Percentiles rank a stretch among this genome's conserved stretches.
phyloP scores from a whole-genome alignment of 2,888 invertebrate genomes.

The Cheilosia vulpina region DNA sequence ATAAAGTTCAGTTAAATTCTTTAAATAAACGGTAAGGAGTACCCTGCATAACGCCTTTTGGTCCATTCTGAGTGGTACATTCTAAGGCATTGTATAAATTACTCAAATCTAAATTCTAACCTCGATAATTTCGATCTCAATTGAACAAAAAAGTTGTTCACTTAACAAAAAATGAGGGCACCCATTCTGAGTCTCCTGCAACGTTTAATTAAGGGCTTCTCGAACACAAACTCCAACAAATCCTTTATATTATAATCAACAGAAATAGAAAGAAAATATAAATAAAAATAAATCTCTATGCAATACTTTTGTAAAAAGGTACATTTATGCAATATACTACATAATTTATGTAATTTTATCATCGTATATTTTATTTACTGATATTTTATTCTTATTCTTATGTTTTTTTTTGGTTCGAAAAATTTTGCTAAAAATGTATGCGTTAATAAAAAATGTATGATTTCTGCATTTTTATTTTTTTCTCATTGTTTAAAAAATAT shows the following conservation, averaged over 20 bases:
- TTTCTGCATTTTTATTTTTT: constrained; percentile 55
- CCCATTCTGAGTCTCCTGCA: not conserved
- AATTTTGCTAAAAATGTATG: constrained; percentile 73
- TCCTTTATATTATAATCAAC: constrained; percentile 12
- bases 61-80: constrained; percentile 7
- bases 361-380: constrained; percentile 73
- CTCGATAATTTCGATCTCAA: not conserved
- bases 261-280: constrained; percentile 3
- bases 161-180: not conserved
- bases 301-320: constrained; percentile 77
- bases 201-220: constrained; percentile 26
- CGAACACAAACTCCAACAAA: not conserved
- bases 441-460: constrained; percentile 69
- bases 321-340: constrained; percentile 76
- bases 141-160: no score
- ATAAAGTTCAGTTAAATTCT: no score
- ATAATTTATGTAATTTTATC: constrained; percentile 63
- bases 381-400: constrained; percentile 72
- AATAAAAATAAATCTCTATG: constrained; percentile 28
- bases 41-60: not conserved
- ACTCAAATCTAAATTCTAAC: not conserved
- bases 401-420: constrained; percentile 74
- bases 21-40: not conserved
- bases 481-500: constrained; percentile 71
- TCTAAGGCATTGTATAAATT: constrained; percentile 5